Evolutionary conservation across 2,888 invertebrate genomes (phyloP), one percentile per base, ranked within the genome.

Genomic region (Metopia argyrocephala): DNA sequence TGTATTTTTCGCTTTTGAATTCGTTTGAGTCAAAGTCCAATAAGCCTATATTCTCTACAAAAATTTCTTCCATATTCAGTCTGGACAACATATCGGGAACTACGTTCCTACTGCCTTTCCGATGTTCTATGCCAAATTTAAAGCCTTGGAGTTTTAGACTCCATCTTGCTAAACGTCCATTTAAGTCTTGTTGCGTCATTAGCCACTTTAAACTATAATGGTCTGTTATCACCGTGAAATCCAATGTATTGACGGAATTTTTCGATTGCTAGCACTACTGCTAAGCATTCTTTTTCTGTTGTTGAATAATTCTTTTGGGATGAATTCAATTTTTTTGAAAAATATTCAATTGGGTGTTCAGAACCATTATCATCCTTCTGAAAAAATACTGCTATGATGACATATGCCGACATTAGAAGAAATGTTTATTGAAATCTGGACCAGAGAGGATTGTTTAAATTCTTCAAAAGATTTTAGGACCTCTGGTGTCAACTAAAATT

Each of bases 341-440:
- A 61, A 25, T 61, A 52, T 38, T 50, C 78, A 1, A 70, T 70
- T 1, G 70, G 70, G 4, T 70, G 57, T 65, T 71, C 66, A 2
- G 27, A 31, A 0, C 20, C 52, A 0, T 52, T 18, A 20, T 69
- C 28, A 46, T 76, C 76, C 2, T 54, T 61, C 18, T 76, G 68
- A 15, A 62, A 76, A 2, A 75, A 15, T 0, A 78, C 78, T 2
- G 70, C 78, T 2, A n/a, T n/a, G n/a, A n/a, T n/a, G n/a, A n/a
- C 65, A 70, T 20, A 78, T 15, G 5, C 78, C 71, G 2, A 71
- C 48, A 12, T 65, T 66, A 1, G 64, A 70, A 76, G 25, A 69
- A 76, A 4, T 56, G 62, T 25, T 23, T 46, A 4, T 71, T 65
- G 6, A 78, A 78, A 21, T 71, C 54, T 1, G 70, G 59, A 15